Percentiles rank a stretch among this genome's conserved stretches.
Conservation (phyloP, 2,113 vertebrate species). For the Budorcas taxicolor region DNA sequence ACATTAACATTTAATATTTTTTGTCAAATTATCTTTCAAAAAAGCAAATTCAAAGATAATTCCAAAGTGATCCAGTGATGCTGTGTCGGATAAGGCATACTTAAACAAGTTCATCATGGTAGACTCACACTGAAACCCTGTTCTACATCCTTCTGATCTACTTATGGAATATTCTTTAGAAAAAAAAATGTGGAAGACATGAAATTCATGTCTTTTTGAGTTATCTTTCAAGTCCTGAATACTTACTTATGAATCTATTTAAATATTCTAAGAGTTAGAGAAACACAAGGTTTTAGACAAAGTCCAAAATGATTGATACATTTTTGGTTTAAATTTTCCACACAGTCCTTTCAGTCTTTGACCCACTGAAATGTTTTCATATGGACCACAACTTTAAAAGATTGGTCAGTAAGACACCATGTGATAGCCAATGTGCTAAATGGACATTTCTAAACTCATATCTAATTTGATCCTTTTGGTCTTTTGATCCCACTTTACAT, state of each 20-base stretch:
- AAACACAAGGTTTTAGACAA: background rate
- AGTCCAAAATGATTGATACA: background rate
- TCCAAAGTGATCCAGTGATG: background rate
- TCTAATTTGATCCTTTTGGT: background rate
- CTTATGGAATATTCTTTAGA: background rate
- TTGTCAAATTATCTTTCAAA: background rate
- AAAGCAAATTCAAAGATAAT: background rate
- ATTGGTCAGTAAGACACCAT: background rate
- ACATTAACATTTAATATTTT: background rate
- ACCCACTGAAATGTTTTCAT: background rate
- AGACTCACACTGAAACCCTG: background rate
- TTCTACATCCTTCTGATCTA: background rate
- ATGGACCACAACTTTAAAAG: background rate
- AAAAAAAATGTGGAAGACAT: background rate
- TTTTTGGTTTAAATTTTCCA: background rate
- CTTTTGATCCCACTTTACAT: background rate
- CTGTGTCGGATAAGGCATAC: background rate
- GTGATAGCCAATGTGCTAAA: background rate
- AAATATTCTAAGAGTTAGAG: background rate
- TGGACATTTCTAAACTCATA: background rate
- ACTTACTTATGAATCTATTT: background rate
- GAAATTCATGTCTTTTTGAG: background rate
- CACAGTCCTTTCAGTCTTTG: background rate
- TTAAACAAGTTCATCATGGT: background rate
- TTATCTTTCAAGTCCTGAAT: background rate